These are phyloP conservation scores for Crotalus horridus DNA, from an alignment of 2,113 vertebrate genomes.

Conservation along the genomic window DNA sequence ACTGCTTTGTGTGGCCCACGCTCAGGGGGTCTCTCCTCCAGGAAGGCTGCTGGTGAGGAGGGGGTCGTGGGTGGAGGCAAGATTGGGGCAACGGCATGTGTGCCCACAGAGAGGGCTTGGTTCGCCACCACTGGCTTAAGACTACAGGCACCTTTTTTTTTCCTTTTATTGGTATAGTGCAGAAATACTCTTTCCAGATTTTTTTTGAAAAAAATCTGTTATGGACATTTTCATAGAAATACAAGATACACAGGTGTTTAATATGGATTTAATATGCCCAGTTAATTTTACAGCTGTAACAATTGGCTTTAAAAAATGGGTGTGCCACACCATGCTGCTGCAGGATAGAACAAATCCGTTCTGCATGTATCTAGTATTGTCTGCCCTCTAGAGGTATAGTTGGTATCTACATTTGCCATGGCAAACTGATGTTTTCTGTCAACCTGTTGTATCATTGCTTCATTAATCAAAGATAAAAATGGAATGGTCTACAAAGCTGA, in stretches of 20 bases:
- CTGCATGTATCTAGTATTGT: neutral
- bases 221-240: neutral
- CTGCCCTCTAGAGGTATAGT: neutral
- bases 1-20: too few relatives aligned
- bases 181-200: neutral
- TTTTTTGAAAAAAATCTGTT: neutral
- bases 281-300: conserved; percentile 22
- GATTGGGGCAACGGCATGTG: too few relatives aligned
- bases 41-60: too few relatives aligned
- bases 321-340: conserved; percentile 22
- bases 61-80: too few relatives aligned
- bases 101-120: too few relatives aligned
- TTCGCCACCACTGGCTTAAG: neutral
- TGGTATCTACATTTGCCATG: neutral
- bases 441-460: neutral
- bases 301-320: neutral
- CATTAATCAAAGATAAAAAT: fast-evolving
- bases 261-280: neutral
- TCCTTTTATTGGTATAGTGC: neutral
- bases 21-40: too few relatives aligned
- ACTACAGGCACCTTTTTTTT: neutral
- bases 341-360: neutral
- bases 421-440: neutral
- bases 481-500: neutral
- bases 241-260: neutral